These are phyloP conservation scores for Eospalax fontanierii DNA, from an alignment of 2,797 vertebrate species.

Conservation along the genomic window DNA sequence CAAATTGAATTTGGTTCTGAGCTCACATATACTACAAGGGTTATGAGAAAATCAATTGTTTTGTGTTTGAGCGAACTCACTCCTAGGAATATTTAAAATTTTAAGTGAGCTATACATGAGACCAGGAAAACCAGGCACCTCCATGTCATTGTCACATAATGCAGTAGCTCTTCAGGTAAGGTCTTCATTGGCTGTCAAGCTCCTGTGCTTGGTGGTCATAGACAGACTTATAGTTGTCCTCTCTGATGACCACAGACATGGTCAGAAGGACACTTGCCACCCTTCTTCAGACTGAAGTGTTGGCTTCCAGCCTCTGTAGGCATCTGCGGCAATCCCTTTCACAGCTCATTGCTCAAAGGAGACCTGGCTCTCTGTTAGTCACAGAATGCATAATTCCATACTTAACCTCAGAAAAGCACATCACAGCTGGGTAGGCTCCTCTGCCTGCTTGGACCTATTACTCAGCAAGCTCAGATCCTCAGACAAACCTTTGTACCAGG, in stretches of 20 bases:
- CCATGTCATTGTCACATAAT: neutral
- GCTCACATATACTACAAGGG: neutral
- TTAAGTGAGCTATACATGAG: neutral
- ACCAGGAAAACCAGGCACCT: neutral
- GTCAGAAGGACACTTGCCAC: neutral
- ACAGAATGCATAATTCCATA: neutral
- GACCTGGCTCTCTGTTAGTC: neutral
- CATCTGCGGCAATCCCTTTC: neutral
- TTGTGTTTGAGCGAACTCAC: conserved; percentile 14
- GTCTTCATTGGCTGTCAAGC: neutral
- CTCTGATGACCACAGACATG: neutral
- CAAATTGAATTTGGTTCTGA: conserved; percentile 61
- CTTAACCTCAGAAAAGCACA: neutral
- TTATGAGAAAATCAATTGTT: conserved; percentile 15
- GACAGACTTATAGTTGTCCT: neutral
- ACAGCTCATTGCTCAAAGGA: neutral
- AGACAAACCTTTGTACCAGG: neutral
- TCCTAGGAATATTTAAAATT: conserved; percentile 46
- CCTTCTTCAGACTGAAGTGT: neutral
- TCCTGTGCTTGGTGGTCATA: neutral
- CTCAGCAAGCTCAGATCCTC: neutral
- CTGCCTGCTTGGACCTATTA: neutral
- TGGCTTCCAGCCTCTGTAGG: neutral
- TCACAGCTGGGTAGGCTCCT: neutral
- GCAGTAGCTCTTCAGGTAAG: neutral